Evolutionary conservation across 2,888 invertebrate genomes (phyloP).

Genomic region (Cancer borealis): DNA sequence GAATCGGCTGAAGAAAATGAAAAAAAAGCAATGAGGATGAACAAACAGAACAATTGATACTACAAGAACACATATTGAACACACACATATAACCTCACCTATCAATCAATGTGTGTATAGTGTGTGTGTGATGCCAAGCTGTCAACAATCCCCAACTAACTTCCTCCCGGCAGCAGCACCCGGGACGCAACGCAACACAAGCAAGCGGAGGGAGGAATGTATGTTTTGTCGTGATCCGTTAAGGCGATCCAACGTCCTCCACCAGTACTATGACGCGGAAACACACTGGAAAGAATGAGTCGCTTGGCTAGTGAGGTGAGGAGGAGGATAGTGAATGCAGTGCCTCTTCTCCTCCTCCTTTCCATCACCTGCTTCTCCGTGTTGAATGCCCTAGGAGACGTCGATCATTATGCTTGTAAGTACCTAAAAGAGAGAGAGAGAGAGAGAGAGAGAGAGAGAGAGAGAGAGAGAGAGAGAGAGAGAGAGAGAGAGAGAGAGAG

Average conservation of each 20-base stretch:
- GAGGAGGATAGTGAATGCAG: not conserved
- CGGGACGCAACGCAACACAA: not conserved
- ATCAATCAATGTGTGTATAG: not conserved
- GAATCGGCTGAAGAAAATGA: not conserved
- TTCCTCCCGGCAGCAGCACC: not conserved
- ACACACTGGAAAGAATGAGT: not conserved
- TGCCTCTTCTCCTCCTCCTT: not conserved
- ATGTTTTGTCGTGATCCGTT: not conserved
- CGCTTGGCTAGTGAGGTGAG: not conserved
- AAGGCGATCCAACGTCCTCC: not conserved
- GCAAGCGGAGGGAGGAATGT: not conserved
- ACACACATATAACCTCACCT: not conserved
- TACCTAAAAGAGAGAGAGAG: not conserved
- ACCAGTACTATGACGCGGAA: constrained; percentile 22
- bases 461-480: constrained; percentile 32
- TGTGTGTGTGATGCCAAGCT: not conserved
- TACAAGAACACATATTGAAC: not conserved
- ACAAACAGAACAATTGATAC: not conserved
- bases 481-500: constrained; percentile 20
- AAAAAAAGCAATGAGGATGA: not conserved
- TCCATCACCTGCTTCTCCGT: not conserved
- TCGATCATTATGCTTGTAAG: not conserved
- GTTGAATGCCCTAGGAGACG: no score
- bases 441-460: constrained; percentile 32
- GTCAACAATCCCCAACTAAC: not conserved